Base-by-base conservation (phyloP, 2,113 vertebrate genomes). In the Eolophus roseicapilla region DNA sequence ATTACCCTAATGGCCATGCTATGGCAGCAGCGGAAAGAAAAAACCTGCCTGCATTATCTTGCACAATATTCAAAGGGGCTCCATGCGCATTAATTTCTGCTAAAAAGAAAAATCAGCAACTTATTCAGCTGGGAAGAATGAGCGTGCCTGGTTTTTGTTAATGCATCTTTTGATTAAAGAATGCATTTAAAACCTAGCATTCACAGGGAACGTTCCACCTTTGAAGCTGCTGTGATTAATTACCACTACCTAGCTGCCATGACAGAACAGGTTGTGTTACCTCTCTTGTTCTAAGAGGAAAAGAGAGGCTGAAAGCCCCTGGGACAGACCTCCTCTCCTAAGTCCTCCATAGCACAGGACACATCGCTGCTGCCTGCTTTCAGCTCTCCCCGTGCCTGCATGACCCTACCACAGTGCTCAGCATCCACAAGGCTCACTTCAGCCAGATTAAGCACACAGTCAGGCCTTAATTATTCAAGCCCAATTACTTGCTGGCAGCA, bases 401-500 rank as follows among this genome's bases (percentile, higher is more conserved):
- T 0, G 0, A 57, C 14, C 29, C 78, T 13, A 21, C 19, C 2
- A 4, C 84, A 89, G 35, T 1, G 1, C 41, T 50, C 81, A 49
- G 53, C 46, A 52, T n/a, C 62, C 35, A 5, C 0, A 1, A 70
- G 57, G 19, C 25, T 69, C 33, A 14, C 37, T 76, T 73, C 53
- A 85, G 59, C 17, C 78, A 71, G 16, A 31, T 31, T 12, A 57
- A 76, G 14, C 2, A 6, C 4, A 3, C 0, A 83, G 31, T 78
- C 50, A 84, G 71, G 35, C 17, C 18, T 88, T 86, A 90, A 91
- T 70, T 70, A 86, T 18, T 20, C 49, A 63, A 78, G 16, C 37
- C 82, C 9, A 86, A 44, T 63, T 78, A 87, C 35, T 75, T 80
- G 67, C 93, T 90, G 79, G 75, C 79, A 93, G 73, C 46, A 64